phyloP scores from a whole-genome alignment of 2,888 invertebrate genomes.

The Rapana venosa region DNA sequence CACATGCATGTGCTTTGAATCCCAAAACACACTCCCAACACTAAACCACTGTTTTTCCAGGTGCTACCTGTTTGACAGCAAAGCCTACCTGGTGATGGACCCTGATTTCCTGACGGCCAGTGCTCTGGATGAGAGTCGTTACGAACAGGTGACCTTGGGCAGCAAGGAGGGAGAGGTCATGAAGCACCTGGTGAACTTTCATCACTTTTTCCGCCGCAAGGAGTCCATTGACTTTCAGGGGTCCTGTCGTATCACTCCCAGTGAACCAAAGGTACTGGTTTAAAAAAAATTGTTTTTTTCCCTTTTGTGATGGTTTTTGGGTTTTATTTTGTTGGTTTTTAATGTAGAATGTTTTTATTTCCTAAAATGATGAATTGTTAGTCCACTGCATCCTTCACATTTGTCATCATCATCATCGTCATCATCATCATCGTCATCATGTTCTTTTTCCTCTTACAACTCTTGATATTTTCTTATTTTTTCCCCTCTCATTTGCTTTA shows the following conservation, averaged over 20 bases:
- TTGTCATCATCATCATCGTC: too few species aligned
- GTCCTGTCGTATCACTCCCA: conserved; percentile 77
- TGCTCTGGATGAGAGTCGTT: conserved; percentile 76
- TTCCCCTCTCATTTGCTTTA: not conserved
- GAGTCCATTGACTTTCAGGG: conserved; percentile 79
- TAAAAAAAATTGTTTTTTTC: conserved; percentile 10
- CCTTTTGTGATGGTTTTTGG: too few species aligned
- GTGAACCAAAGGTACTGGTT: conserved; percentile 73
- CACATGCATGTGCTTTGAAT: too few species aligned
- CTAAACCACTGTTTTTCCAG: too few species aligned
- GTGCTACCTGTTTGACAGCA: conserved; percentile 74
- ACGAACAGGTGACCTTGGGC: conserved; percentile 77
- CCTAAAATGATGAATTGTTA: not conserved
- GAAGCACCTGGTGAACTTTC: conserved; percentile 78
- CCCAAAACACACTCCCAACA: too few species aligned
- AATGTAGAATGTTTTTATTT: not conserved
- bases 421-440: too few species aligned
- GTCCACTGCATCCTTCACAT: not conserved
- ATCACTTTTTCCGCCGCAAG: conserved; percentile 76
- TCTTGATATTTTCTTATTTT: not conserved
- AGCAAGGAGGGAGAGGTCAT: conserved; percentile 79
- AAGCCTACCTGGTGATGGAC: conserved; percentile 78
- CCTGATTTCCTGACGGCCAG: conserved; percentile 77
- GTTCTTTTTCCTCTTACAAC: too few species aligned
- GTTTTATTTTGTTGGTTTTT: not conserved